Evolutionary conservation across 2,113 vertebrate species (phyloP).

Genomic region (Turnix velox): DNA sequence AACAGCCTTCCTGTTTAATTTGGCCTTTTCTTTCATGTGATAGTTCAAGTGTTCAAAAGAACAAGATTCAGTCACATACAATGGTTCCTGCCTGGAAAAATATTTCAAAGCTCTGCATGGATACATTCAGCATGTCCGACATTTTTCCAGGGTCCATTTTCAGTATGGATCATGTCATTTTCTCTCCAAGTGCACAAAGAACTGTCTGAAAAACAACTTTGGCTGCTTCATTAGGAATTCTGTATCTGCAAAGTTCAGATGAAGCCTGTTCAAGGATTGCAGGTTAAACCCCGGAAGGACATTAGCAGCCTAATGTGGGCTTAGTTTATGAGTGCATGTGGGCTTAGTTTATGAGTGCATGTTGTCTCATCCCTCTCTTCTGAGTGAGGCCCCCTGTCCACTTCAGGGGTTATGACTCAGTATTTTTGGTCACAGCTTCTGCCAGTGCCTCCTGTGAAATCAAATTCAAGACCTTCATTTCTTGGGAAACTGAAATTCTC

Average conservation of each 20-base stretch:
- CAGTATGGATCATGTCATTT: background rate
- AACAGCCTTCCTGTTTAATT: background rate
- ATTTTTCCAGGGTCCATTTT: background rate
- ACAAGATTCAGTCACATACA: background rate
- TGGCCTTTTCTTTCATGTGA: background rate
- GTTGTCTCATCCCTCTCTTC: background rate
- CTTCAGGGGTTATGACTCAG: background rate
- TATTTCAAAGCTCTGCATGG: background rate
- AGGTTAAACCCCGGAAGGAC: background rate
- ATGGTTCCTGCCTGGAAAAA: background rate
- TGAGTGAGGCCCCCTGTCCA: background rate
- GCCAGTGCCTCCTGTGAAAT: background rate
- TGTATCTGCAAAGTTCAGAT: background rate
- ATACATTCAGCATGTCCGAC: background rate
- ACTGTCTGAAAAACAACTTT: background rate
- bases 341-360: background rate
- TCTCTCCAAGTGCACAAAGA: background rate
- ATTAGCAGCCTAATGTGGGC: rapidly evolving
- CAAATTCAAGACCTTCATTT: background rate
- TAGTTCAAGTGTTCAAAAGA: background rate
- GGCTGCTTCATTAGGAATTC: background rate
- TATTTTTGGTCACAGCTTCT: background rate
- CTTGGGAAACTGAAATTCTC: background rate
- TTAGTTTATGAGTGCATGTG: background rate
- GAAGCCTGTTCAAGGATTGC: background rate